These are phyloP conservation scores for Drosophila rufa DNA, from an alignment of 1,140 invertebrate genomes.

Conservation along the genomic window DNA sequence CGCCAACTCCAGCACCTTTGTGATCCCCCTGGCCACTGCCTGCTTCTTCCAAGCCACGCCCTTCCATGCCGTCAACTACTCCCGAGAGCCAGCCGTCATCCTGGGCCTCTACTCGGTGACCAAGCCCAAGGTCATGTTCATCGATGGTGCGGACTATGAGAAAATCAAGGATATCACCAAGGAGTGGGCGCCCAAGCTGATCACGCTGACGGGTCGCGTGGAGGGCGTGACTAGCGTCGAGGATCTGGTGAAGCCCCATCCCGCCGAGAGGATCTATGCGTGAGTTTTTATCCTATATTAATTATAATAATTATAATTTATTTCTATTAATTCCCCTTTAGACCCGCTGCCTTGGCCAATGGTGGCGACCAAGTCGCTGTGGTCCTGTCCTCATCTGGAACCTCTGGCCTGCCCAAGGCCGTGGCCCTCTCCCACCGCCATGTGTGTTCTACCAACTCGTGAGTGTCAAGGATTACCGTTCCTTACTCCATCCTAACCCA, in stretches of 20 bases:
- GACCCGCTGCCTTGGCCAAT: slow-evolving; percentile 33
- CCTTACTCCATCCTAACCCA: background rate
- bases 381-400: slow-evolving; percentile 88
- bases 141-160: slow-evolving; percentile 62
- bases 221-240: slow-evolving; percentile 55
- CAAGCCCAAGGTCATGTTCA: slow-evolving; percentile 73
- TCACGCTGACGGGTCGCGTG: slow-evolving; percentile 51
- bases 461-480: background rate
- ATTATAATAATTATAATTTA: too few species aligned
- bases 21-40: slow-evolving; percentile 50
- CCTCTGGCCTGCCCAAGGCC: slow-evolving; percentile 91
- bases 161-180: slow-evolving; percentile 50
- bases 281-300: slow-evolving; percentile 13
- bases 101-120: slow-evolving; percentile 47
- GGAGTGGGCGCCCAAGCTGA: slow-evolving; percentile 50
- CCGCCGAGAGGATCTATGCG: slow-evolving; percentile 43
- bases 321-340: slow-evolving; percentile 1
- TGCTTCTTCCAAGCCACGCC: slow-evolving; percentile 62
- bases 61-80: slow-evolving; percentile 64
- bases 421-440: slow-evolving; percentile 88
- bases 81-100: slow-evolving; percentile 44
- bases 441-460: slow-evolving; percentile 27
- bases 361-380: slow-evolving; percentile 57
- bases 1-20: slow-evolving; percentile 47
- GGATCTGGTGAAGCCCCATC: slow-evolving; percentile 40